Evolutionary conservation across 1,140 invertebrate genomes (phyloP).

Genomic region (Drosophila burlai): DNA sequence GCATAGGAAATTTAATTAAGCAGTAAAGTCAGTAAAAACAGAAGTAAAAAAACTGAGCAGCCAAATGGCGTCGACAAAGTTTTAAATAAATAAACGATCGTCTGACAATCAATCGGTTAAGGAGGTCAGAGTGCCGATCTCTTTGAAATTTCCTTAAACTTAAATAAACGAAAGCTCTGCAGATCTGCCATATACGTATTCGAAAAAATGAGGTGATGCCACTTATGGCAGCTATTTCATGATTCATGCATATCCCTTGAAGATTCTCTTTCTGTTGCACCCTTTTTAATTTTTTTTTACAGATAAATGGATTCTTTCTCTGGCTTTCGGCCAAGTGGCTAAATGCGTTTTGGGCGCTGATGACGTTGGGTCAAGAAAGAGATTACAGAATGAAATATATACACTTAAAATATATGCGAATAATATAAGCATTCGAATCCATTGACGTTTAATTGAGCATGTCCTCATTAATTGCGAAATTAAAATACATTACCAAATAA

Average conservation of each 20-base stretch:
- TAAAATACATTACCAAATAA: slow-evolving; percentile 8
- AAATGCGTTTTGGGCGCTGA: slow-evolving; percentile 70
- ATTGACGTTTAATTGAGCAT: slow-evolving; percentile 15
- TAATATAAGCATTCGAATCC: neutral
- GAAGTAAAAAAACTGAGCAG: slow-evolving; percentile 35
- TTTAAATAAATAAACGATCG: slow-evolving; percentile 40
- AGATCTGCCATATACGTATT: slow-evolving; percentile 1
- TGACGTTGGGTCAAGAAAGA: slow-evolving; percentile 47
- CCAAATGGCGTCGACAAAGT: slow-evolving; percentile 49
- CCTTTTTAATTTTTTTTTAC: slow-evolving; percentile 38
- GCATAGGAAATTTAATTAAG: slow-evolving; percentile 71
- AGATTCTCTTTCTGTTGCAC: slow-evolving; percentile 1
- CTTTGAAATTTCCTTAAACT: slow-evolving; percentile 31
- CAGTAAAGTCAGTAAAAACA: slow-evolving; percentile 44
- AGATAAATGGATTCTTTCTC: slow-evolving; percentile 47
- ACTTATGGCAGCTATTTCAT: slow-evolving; percentile 44
- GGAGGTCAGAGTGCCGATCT: slow-evolving; percentile 52
- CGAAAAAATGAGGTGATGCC: slow-evolving; percentile 25
- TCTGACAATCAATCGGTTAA: slow-evolving; percentile 55
- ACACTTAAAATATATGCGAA: slow-evolving; percentile 6
- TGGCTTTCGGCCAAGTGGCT: slow-evolving; percentile 62
- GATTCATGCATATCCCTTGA: slow-evolving; percentile 40
- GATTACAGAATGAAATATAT: slow-evolving; percentile 14
- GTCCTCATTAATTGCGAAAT: slow-evolving; percentile 13
- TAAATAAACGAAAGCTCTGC: slow-evolving; percentile 9